Evolutionary conservation across 2,888 invertebrate species (phyloP), one percentile per base, ranked within the genome.

Genomic region (Lasiommata megera): DNA sequence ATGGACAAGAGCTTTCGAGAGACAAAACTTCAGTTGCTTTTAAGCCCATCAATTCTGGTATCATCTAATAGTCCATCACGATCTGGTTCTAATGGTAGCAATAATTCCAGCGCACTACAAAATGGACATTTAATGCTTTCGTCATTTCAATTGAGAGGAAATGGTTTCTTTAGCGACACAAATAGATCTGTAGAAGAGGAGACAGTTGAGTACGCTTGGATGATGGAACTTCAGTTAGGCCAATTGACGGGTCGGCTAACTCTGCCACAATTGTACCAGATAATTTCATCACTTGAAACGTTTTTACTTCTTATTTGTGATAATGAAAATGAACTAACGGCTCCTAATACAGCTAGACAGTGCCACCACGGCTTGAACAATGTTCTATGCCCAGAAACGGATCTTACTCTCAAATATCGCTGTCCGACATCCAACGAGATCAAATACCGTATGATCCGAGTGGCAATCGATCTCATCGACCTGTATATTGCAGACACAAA

Each of bases 201-300:
- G 71, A 98, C 99, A 0, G 85, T 99, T 14, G 99, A 99, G 79
- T 99, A 99, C 79, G 97, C 96, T 0, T 99, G 99, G 99, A 92
- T 99, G 70, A 94, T 99, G 70, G 99, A 99, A 82, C 93, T 98
- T 3, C 97, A 98, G 69, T 83, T 99, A 41, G 99, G 99, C 0
- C 98, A 98, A 80, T 84, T 99, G 12, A 96, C 96, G 23, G 99
- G 98, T 0, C 95, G 97, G 74, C 88, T 99, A 46, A 97, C 98
- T 0, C 92, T 96, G 23, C 96, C 98, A 0, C 98, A 95, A 92
- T 77, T 99, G 0, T 96, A 97, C 74, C 96, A 97, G 74, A 93
- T 99, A 7, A 92, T 97, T 11, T 96, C 96, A 17, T 95, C 97
- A 1, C 80, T 99, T 53, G 98, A 99, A 88, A 97, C 98, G 0